A percentile compares a stretch with the other conserved stretches of the same genome.
phyloP scores from a whole-genome alignment of 64 coral and sea anemone species.

The Exaiptasia diaphana region DNA sequence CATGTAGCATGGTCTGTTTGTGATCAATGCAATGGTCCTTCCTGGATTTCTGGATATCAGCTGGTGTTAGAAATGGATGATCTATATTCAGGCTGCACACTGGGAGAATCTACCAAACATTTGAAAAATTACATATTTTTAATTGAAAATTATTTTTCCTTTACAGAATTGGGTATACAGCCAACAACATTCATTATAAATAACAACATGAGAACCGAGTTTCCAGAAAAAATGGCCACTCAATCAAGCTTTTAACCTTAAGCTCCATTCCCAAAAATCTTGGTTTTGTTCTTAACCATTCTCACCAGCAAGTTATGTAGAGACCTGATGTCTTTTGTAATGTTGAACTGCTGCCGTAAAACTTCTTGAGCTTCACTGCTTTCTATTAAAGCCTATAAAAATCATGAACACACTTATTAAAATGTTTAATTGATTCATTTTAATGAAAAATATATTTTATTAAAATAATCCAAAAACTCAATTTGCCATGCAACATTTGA shows the following conservation, averaged over 20 bases:
- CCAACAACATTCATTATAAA: too few species aligned
- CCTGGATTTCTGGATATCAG: slow-evolving; percentile 60
- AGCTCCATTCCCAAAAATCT: too few species aligned
- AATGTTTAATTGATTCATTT: too few species aligned
- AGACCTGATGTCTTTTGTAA: slow-evolving; percentile 77
- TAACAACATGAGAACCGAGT: too few species aligned
- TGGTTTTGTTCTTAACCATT: too few species aligned
- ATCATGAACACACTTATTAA: neutral
- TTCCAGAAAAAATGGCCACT: too few species aligned
- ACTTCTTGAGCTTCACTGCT: slow-evolving; percentile 43
- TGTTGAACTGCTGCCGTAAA: slow-evolving; percentile 43
- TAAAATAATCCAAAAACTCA: too few species aligned
- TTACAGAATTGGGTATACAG: too few species aligned
- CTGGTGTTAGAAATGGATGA: slow-evolving; percentile 69
- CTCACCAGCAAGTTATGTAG: slow-evolving; percentile 80
- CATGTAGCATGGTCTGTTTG: slow-evolving; percentile 77
- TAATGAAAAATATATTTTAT: too few species aligned
- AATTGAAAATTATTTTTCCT: neutral
- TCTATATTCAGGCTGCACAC: slow-evolving; percentile 62
- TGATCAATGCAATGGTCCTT: slow-evolving; percentile 57
- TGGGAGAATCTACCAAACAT: slow-evolving; percentile 52
- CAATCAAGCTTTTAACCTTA: too few species aligned
- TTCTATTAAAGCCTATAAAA: slow-evolving; percentile 50
- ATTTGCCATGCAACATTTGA: too few species aligned
- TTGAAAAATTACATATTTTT: neutral